Conservation (phyloP, 2,113 vertebrate genomes). For the Rhipidura dahli region DNA sequence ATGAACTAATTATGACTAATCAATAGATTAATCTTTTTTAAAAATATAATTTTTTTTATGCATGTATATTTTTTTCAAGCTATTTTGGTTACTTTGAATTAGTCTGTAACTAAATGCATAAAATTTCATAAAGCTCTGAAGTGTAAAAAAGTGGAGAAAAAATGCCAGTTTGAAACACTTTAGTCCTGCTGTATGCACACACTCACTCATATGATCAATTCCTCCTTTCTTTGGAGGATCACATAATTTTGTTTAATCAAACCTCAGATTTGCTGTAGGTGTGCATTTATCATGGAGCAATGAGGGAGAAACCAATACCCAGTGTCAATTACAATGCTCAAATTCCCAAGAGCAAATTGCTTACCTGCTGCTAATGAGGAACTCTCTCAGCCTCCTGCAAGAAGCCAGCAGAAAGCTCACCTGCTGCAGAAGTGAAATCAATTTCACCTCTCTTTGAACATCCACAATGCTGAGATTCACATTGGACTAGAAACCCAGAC, state of each 20-base stretch:
- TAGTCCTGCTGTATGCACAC: background rate
- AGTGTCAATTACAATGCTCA: background rate
- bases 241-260: background rate
- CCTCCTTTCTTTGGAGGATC: background rate
- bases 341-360: background rate
- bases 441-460: background rate
- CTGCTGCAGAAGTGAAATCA: background rate
- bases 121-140: background rate
- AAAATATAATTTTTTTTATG: background rate
- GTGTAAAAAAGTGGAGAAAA: background rate
- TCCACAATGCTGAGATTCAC: background rate
- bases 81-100: background rate
- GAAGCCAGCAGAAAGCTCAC: background rate
- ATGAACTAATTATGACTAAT: too few relatives aligned
- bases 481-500: background rate
- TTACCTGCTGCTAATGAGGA: background rate
- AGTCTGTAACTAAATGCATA: background rate
- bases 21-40: background rate
- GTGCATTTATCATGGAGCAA: background rate
- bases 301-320: background rate
- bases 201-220: background rate
- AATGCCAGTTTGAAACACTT: background rate
- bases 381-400: background rate
- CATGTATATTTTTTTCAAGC: background rate
- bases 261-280: background rate